A percentile compares a stretch with the other conserved stretches of the same genome.
Conservation (phyloP, 2,797 vertebrate genomes). For the Sebastes paucispinis region DNA sequence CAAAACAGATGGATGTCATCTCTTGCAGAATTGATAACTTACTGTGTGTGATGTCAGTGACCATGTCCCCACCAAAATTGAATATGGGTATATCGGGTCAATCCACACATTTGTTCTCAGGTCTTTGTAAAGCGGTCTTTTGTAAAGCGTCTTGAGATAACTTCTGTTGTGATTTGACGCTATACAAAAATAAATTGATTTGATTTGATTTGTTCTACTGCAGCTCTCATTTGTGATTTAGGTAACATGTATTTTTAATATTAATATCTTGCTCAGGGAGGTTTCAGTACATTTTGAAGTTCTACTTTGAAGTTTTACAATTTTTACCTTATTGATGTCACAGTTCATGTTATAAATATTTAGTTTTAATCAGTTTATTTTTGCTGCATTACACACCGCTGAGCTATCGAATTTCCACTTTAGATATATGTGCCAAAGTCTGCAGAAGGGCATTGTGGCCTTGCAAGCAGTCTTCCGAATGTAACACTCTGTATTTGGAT, state of each 20-base stretch:
- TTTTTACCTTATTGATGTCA: background rate
- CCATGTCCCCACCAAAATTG: background rate
- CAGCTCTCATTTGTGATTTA: background rate
- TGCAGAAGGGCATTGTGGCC: conserved; percentile 64
- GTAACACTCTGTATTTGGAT: conserved; percentile 50
- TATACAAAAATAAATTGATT: too few relatives aligned
- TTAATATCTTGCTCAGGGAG: background rate
- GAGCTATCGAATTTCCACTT: conserved; percentile 42
- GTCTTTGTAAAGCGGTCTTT: background rate
- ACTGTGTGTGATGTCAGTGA: background rate
- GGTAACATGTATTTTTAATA: background rate
- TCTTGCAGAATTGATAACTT: background rate
- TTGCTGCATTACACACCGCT: conserved; percentile 25
- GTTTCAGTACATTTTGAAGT: background rate
- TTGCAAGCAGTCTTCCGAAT: conserved; percentile 37
- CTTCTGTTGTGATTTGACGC: too few relatives aligned
- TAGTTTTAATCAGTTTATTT: conserved; percentile 48
- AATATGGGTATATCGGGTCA: background rate
- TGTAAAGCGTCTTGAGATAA: too few relatives aligned
- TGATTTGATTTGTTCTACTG: background rate
- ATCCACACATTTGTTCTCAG: background rate
- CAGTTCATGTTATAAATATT: background rate
- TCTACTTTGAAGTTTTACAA: background rate
- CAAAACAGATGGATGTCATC: background rate
- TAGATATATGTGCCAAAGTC: conserved; percentile 38